Conservation (phyloP, 2,113 vertebrate genomes). For the Nesogale talazaci region DNA sequence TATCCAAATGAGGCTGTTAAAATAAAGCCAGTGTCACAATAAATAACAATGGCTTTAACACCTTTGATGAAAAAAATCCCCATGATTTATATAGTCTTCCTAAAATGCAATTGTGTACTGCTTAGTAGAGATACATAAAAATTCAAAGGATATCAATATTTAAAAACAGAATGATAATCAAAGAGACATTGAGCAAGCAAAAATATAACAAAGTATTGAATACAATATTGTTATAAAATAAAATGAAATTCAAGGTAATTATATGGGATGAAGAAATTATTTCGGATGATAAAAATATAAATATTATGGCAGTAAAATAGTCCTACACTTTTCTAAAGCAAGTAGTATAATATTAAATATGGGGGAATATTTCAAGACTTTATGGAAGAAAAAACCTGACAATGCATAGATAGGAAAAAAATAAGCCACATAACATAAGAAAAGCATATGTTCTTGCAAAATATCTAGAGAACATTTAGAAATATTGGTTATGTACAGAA, state of each 20-base stretch:
- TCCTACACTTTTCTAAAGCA: background rate
- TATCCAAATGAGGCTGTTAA: background rate
- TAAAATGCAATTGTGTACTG: background rate
- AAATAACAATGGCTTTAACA: conserved; percentile 13
- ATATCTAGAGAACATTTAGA: conserved; percentile 19
- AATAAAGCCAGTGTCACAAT: background rate
- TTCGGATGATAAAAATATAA: conserved; percentile 37
- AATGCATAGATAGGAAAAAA: background rate
- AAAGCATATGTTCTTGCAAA: background rate
- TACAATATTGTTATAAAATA: background rate
- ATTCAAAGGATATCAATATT: background rate
- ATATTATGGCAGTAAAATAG: background rate
- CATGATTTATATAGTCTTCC: background rate
- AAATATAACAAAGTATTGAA: background rate
- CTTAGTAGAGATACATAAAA: conserved; percentile 6
- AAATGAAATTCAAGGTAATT: conserved; percentile 42
- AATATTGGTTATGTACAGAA: conserved; percentile 30
- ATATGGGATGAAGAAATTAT: background rate
- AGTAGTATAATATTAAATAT: background rate
- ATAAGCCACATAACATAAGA: background rate
- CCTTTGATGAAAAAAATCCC: conserved; percentile 27
- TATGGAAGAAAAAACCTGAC: background rate
- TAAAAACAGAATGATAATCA: background rate
- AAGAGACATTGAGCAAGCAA: background rate
- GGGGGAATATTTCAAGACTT: background rate